Conservation (phyloP, 2,888 invertebrate genomes). For the Leucoma salicis region DNA sequence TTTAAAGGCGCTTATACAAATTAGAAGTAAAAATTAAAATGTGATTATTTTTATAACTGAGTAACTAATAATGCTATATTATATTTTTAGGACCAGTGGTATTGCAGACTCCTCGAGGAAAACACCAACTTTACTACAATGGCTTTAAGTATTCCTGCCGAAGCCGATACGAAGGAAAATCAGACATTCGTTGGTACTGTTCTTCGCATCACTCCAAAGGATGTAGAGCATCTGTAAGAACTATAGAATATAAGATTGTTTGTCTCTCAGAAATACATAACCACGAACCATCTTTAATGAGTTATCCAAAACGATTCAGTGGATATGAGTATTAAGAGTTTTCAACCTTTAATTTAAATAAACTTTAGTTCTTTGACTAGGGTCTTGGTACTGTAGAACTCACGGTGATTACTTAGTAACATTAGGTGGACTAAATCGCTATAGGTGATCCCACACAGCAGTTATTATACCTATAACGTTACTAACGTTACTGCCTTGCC, state of each 20-base stretch:
- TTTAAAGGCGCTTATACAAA: neutral
- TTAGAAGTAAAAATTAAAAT: neutral
- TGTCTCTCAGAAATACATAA: slow-evolving; percentile 24
- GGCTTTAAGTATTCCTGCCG: slow-evolving; percentile 29
- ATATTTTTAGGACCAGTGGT: slow-evolving; percentile 17
- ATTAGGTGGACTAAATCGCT: no score
- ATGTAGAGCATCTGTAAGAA: slow-evolving; percentile 38
- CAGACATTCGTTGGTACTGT: slow-evolving; percentile 41
- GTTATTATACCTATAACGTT: no score
- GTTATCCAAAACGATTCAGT: slow-evolving; percentile 7
- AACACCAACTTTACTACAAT: slow-evolving; percentile 23
- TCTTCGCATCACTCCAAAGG: slow-evolving; percentile 41
- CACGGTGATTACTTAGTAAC: no score
- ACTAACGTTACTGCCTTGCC: no score
- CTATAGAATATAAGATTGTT: slow-evolving; percentile 31
- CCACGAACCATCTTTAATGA: slow-evolving; percentile 20
- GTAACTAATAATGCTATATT: neutral
- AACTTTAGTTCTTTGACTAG: no score
- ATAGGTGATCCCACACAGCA: no score
- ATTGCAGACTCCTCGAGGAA: slow-evolving; percentile 24
- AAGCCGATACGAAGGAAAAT: slow-evolving; percentile 17
- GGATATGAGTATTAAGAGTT: neutral
- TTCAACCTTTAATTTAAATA: no score
- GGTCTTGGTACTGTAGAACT: no score
- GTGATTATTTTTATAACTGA: neutral